phyloP scores from a whole-genome alignment of 1,140 invertebrate species.

The Gerris buenoi region DNA sequence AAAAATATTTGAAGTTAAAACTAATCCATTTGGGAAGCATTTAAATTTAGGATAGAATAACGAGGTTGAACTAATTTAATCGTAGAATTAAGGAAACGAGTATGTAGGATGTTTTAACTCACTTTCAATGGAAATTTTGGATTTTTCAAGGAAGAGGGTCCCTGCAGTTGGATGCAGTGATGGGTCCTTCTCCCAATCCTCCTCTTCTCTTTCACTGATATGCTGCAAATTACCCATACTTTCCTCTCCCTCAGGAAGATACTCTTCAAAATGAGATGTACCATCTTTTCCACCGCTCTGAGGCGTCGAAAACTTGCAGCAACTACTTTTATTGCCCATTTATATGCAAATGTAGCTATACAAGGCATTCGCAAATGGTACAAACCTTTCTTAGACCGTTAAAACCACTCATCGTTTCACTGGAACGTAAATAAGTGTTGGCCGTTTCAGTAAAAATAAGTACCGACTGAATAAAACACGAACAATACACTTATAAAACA shows the following conservation, averaged over 20 bases:
- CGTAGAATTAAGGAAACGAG: too few species aligned
- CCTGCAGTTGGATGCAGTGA: slow-evolving; percentile 88
- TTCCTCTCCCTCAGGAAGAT: slow-evolving; percentile 55
- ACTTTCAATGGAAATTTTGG: slow-evolving; percentile 78
- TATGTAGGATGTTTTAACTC: slow-evolving; percentile 29
- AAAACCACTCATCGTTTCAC: too few species aligned
- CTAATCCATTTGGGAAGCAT: background rate
- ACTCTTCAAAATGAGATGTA: slow-evolving; percentile 43
- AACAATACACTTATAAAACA: too few species aligned
- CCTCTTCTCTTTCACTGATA: slow-evolving; percentile 91
- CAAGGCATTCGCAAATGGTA: too few species aligned
- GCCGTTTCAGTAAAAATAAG: too few species aligned
- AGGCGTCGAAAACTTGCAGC: slow-evolving; percentile 56
- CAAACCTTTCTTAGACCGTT: too few species aligned
- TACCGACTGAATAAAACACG: too few species aligned
- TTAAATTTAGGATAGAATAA: slow-evolving; percentile 8
- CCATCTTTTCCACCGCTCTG: slow-evolving; percentile 35
- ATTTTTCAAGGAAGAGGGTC: slow-evolving; percentile 90
- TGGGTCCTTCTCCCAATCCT: slow-evolving; percentile 87
- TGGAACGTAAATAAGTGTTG: too few species aligned
- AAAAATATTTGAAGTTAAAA: background rate
- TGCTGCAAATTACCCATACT: slow-evolving; percentile 85
- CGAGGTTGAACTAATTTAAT: too few species aligned
- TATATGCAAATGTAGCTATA: too few species aligned
- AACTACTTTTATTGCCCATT: slow-evolving; percentile 65